These are phyloP conservation scores for Tetraodon nigroviridis DNA, from an alignment of 2,113 vertebrate species.

Conservation along the genomic window DNA sequence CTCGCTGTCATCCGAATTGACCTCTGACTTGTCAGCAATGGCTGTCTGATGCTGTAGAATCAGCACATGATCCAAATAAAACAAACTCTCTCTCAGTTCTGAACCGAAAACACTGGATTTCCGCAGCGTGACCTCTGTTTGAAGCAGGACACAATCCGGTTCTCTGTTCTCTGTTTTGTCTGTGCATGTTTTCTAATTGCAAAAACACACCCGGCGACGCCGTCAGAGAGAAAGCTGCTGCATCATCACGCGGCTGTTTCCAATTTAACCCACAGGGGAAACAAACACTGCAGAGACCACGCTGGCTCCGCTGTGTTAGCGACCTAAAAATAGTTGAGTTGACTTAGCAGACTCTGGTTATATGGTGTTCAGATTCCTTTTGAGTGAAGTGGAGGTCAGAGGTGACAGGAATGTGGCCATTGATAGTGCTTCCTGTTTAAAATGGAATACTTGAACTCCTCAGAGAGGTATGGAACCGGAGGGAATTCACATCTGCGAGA, in stretches of 20 bases:
- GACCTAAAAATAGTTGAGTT: constrained; percentile 38
- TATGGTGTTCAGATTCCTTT: constrained; percentile 31
- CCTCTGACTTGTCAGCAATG: neutral
- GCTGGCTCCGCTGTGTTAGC: constrained; percentile 14
- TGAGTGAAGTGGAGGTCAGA: constrained; percentile 42
- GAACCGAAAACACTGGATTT: neutral
- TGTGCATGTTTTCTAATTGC: neutral
- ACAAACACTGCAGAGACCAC: neutral
- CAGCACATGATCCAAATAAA: neutral
- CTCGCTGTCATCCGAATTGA: no score
- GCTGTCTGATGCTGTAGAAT: neutral
- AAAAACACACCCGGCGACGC: neutral
- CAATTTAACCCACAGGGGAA: constrained; percentile 18
- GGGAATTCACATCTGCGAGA: constrained; percentile 25
- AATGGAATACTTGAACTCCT: constrained; percentile 61
- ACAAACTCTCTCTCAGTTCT: neutral
- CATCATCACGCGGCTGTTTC: constrained; percentile 35
- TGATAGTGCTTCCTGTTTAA: constrained; percentile 47
- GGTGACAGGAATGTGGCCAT: constrained; percentile 26
- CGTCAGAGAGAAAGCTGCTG: neutral
- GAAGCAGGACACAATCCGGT: neutral
- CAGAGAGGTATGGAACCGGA: constrained; percentile 46
- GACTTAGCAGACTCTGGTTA: constrained; percentile 13
- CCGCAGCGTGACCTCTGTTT: neutral
- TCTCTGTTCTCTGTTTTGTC: neutral